phyloP scores from a whole-genome alignment of 2,888 invertebrate genomes.

The Alloscopus bannaensis region DNA sequence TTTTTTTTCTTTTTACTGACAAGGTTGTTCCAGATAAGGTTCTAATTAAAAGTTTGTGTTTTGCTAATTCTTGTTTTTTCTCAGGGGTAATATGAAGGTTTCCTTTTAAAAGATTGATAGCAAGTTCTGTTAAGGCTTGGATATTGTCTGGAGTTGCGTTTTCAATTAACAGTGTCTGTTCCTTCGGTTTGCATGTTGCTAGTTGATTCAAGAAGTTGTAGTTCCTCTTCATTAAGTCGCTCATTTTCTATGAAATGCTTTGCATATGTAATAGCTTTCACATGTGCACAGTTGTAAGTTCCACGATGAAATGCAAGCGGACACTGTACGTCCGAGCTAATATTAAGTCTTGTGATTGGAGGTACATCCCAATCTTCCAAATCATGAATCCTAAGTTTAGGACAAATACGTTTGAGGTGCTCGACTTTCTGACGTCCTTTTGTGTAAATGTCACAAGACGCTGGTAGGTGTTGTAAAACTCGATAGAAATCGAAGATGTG shows the following conservation, averaged over 20 bases:
- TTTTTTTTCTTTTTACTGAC: neutral
- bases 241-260: slow-evolving; percentile 35
- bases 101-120: slow-evolving; percentile 15
- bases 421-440: slow-evolving; percentile 45
- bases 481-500: neutral
- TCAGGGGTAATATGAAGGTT: slow-evolving; percentile 2
- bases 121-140: slow-evolving; percentile 26
- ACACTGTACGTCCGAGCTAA: neutral
- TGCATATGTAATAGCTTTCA: slow-evolving; percentile 30
- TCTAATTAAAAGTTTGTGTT: slow-evolving; percentile 10
- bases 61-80: neutral
- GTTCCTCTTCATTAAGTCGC: slow-evolving; percentile 28
- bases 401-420: neutral
- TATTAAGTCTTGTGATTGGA: neutral
- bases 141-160: slow-evolving; percentile 39
- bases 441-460: slow-evolving; percentile 24
- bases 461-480: neutral
- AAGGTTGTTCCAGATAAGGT: neutral
- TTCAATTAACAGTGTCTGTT: slow-evolving; percentile 20
- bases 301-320: slow-evolving; percentile 28
- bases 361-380: slow-evolving; percentile 35
- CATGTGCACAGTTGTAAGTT: slow-evolving; percentile 31
- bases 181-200: neutral
- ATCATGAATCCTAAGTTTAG: too few relatives aligned
- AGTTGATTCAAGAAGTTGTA: slow-evolving; percentile 30